A percentile compares a stretch with the other conserved stretches of the same genome.
phyloP scores from a whole-genome alignment of 2,113 vertebrate genomes.

The Talpa occidentalis region DNA sequence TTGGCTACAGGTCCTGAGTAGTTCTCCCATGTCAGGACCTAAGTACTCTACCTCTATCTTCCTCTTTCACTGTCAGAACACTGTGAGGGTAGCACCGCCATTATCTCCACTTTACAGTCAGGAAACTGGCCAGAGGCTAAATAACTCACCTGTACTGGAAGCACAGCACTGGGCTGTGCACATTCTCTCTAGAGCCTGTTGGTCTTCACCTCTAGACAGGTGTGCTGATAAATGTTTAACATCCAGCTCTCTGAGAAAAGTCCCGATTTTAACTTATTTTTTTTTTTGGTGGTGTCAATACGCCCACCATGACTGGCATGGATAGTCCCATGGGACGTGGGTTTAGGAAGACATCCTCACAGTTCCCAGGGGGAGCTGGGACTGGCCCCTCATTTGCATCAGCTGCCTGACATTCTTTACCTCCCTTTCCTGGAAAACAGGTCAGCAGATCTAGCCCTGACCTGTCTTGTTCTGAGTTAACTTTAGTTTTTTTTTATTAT shows the following conservation, averaged over 20 bases:
- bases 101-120: background rate
- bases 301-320: too few species aligned
- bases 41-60: background rate
- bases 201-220: background rate
- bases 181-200: background rate
- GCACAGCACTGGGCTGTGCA: background rate
- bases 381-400: background rate
- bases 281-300: background rate
- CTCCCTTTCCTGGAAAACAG: constrained; percentile 9
- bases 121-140: background rate
- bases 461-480: background rate
- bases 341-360: background rate
- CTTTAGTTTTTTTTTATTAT: background rate
- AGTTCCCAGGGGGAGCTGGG: background rate
- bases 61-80: background rate
- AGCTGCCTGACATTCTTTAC: background rate
- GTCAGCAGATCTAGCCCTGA: background rate
- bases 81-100: background rate
- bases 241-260: background rate
- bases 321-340: background rate
- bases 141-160: background rate
- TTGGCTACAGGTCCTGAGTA: background rate
- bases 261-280: background rate
- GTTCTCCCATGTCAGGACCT: background rate
- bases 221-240: background rate